Conservation (phyloP, 2,888 invertebrate genomes). For the Drosophila subquinaria region DNA sequence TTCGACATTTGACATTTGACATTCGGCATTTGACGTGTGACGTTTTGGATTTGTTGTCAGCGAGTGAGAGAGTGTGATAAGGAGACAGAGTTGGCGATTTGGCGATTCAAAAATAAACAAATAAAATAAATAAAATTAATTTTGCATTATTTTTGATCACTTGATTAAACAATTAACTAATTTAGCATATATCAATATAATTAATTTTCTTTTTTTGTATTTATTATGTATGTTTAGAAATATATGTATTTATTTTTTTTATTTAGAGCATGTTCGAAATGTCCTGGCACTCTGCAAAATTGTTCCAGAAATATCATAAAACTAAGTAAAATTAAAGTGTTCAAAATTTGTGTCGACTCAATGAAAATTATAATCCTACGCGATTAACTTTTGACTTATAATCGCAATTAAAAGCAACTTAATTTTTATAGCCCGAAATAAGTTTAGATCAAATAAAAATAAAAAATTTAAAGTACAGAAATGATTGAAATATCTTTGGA, state of each 20-base stretch:
- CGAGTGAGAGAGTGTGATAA: slow-evolving; percentile 49
- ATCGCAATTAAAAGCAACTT: background rate
- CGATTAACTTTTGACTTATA: background rate
- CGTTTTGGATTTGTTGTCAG: too few species aligned
- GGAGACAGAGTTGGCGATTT: slow-evolving; percentile 57
- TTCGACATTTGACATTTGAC: slow-evolving; percentile 28
- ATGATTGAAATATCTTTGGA: background rate
- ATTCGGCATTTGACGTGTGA: slow-evolving; percentile 14
- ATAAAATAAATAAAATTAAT: slow-evolving; percentile 71
- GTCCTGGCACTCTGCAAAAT: slow-evolving; percentile 84
- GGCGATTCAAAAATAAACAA: slow-evolving; percentile 63
- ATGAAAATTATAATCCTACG: slow-evolving; percentile 4
- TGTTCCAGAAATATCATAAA: slow-evolving; percentile 68
- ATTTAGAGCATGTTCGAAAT: slow-evolving; percentile 68
- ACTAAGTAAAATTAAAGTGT: slow-evolving; percentile 59
- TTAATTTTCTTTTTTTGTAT: slow-evolving; percentile 6
- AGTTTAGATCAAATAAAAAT: background rate
- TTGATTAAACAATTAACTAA: slow-evolving; percentile 44
- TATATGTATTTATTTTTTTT: slow-evolving; percentile 21
- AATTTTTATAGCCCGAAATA: background rate
- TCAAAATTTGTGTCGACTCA: slow-evolving; percentile 27
- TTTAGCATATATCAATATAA: slow-evolving; percentile 49
- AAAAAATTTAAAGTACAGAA: too few species aligned
- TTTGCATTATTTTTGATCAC: slow-evolving; percentile 58
- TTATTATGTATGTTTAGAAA: slow-evolving; percentile 7